Evolutionary conservation across 2,888 invertebrate species (phyloP), one percentile per base, ranked within the genome.

Genomic region (Liopterus haemorrhoidalis): DNA sequence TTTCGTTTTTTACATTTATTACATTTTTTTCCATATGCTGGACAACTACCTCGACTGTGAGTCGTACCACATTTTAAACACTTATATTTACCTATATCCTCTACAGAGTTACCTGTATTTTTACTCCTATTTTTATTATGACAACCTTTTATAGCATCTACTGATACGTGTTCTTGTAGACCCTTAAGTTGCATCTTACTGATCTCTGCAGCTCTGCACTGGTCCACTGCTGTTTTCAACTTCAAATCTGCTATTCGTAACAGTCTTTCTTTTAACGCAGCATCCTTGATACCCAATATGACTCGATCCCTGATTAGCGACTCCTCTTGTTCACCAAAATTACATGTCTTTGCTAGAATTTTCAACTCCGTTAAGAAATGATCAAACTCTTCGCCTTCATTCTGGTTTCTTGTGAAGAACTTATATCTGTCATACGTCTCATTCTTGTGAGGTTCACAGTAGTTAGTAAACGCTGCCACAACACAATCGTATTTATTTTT

Each of bases 401-500:
- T 5, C 15, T 33, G 33, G 9, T 5, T 19, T 19, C 15, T 5
- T n/a, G n/a, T 33, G n/a, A 33, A 33, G n/a, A 33, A 14, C 19
- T 33, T 15, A 19, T 5, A 33, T 12, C 33, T n/a, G n/a, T 33
- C 18, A 33, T 5, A 33, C 4, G 15, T 15, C 5, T 12, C 15
- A n/a, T 33, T 33, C 24, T 46, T 41, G 20, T 35, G 38, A 8
- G 47, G 48, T 19, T 15, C 16, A 30, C 45, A 45, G 32, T 49
- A 46, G 9, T 41, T 24, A 16, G 48, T 49, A 22, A 57, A 55
- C 12, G 36, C 50, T 18, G 48, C 25, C 5, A 52, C 14, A 3
- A 57, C 50, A 30, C 40, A 27, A 9, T 41, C 41, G 30, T 37
- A 49, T 5, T 48, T 32, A 30, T 49, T 52, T 15, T 46, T 50